A percentile compares a stretch with the other conserved stretches of the same genome.
phyloP scores from a whole-genome alignment of 2,113 vertebrate genomes.

The Myanophis thanlyinensis region DNA sequence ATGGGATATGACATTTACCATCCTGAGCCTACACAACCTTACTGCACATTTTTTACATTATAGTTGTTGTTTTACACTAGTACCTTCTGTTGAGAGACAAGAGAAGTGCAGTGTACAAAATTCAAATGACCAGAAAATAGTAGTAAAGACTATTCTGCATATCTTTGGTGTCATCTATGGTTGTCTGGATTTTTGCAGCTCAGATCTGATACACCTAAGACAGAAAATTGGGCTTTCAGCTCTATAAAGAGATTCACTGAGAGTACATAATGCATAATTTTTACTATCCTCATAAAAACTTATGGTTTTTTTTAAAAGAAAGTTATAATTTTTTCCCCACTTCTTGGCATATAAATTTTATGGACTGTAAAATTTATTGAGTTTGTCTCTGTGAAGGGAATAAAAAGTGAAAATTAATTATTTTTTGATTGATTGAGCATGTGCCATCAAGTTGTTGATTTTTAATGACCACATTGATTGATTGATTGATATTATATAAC shows the following conservation, averaged over 20 bases:
- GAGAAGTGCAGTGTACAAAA: not conserved
- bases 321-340: not conserved
- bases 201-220: not conserved
- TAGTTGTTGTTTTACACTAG: constrained; percentile 2
- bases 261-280: constrained; percentile 48
- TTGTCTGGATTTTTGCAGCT: not conserved
- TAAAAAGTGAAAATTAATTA: not conserved
- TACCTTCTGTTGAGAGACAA: not conserved
- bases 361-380: not conserved
- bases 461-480: not conserved
- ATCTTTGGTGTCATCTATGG: not conserved
- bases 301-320: not conserved
- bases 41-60: not conserved
- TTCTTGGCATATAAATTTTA: not conserved
- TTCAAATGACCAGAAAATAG: not conserved
- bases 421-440: not conserved
- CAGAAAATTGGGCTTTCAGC: not conserved
- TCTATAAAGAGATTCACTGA: not conserved
- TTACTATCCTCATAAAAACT: not conserved
- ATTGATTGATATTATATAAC: not conserved
- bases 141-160: not conserved
- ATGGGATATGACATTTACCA: not conserved
- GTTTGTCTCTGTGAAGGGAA: not conserved
- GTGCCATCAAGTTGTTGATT: not conserved
- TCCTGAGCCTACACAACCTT: not conserved